These are phyloP conservation scores for Parapristionchus giblindavisi DNA, from an alignment of 2,888 invertebrate genomes.

Conservation along the genomic window DNA sequence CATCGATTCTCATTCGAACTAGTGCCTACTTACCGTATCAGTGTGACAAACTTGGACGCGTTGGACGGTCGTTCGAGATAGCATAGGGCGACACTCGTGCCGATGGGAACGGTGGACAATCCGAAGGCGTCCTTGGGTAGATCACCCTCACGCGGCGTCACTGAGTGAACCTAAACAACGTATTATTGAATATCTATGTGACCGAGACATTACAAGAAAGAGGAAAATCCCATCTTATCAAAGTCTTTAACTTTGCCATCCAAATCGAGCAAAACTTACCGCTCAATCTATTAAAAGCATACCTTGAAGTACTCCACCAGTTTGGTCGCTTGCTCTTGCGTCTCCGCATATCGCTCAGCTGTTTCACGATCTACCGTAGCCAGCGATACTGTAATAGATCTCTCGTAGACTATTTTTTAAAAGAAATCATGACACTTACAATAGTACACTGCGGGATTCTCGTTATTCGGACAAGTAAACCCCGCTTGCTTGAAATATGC, in stretches of 20 bases:
- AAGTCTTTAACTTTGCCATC: no score
- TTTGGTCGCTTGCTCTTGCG: slow-evolving; percentile 76
- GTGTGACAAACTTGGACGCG: slow-evolving; percentile 25
- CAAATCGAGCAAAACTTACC: no score
- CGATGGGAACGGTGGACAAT: slow-evolving; percentile 13
- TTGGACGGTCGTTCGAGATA: slow-evolving; percentile 27
- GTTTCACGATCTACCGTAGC: slow-evolving; percentile 83
- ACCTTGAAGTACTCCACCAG: slow-evolving; percentile 50
- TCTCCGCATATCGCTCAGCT: slow-evolving; percentile 89
- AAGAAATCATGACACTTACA: slow-evolving; percentile 76
- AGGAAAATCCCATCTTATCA: no score
- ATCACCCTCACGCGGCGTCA: slow-evolving; percentile 24
- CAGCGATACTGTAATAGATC: slow-evolving; percentile 79
- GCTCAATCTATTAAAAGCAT: neutral
- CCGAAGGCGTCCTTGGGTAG: neutral
- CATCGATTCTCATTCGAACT: no score
- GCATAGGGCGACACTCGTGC: slow-evolving; percentile 31
- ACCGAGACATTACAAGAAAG: no score
- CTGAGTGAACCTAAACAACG: slow-evolving; percentile 19
- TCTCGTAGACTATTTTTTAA: neutral
- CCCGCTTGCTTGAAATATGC: slow-evolving; percentile 94
- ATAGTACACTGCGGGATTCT: slow-evolving; percentile 98
- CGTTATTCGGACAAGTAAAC: slow-evolving; percentile 93
- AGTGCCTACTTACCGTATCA: slow-evolving; percentile 19
- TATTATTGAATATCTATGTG: no score